Base-by-base conservation (phyloP, 2,113 vertebrate genomes). In the Rhinoderma darwinii region DNA sequence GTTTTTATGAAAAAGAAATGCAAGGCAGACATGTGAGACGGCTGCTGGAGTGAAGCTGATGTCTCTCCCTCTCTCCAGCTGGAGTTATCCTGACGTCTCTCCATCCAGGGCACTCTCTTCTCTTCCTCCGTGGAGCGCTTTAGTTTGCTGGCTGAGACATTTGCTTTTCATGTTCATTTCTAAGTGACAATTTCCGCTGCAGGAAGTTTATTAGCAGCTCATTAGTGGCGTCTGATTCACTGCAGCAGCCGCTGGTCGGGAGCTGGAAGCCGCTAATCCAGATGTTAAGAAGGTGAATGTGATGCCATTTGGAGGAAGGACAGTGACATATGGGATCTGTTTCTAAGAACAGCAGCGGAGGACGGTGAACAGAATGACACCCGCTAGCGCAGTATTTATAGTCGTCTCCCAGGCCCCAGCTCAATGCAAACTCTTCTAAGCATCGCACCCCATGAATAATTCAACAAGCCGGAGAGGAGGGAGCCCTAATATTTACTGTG, bases 201-300 rank as follows among this genome's bases (percentile, higher is more conserved):
- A 73, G 88, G 88, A 91, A 90, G 88, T 94, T 94, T 91, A 94
- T 95, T 93, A 94, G 89, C 75, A 79, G 15, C 91, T 91, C 91
- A 88, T 92, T 93, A 93, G 90, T n/a, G 80, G 88, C 89, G 18
- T 88, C 88, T 89, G 92, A 93, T 92, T 92, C 89, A 87, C 4
- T 79, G 90, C 90, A 51, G 86, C 88, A 88, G 87, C 87, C 30
- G 70, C 84, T 84, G 82, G 86, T 37, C 43, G 7, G 82, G 88
- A 80, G 73, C 91, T 91, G 89, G 4, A 77, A 89, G 88, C 90
- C 75, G 70, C 89, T 88, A 70, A 82, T 89, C 89, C 89, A 74
- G 90, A 89, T 92, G 93, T 92, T 94, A 91, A 91, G 91, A 89
- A 88, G 90, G 12, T 83, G 89, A 66, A 89, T 88, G 90, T 56